These are phyloP conservation scores for Passer montanus DNA, from an alignment of 2,113 vertebrate species.

Conservation along the genomic window DNA sequence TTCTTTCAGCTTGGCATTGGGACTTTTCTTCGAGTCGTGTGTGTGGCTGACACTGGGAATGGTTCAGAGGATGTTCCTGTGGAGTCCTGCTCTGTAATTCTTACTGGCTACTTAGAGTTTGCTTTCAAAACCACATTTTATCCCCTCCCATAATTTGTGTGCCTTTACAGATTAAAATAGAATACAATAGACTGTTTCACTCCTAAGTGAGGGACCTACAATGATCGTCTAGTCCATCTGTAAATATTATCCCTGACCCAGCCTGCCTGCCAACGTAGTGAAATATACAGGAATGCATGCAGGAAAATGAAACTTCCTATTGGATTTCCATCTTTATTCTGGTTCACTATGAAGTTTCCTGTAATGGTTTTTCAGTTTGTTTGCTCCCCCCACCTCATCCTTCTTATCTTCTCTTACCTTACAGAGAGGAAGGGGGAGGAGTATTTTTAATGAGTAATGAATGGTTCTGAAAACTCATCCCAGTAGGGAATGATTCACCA, in stretches of 20 bases:
- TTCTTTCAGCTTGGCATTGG: background rate
- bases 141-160: background rate
- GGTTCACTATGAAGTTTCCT: background rate
- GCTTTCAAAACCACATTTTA: background rate
- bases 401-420: background rate
- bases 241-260: background rate
- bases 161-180: background rate
- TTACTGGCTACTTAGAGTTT: background rate
- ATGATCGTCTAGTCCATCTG: too few species aligned
- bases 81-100: background rate
- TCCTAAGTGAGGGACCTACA: background rate
- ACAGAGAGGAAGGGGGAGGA: background rate
- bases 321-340: background rate
- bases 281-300: background rate
- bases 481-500: background rate
- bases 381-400: fast-evolving
- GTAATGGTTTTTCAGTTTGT: background rate
- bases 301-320: background rate
- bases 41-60: background rate
- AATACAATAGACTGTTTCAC: background rate
- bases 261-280: background rate
- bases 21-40: background rate
- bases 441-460: background rate
- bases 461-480: background rate
- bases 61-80: background rate